Evolutionary conservation across 2,797 vertebrate species (phyloP).

Genomic region (Bufotes viridis): DNA sequence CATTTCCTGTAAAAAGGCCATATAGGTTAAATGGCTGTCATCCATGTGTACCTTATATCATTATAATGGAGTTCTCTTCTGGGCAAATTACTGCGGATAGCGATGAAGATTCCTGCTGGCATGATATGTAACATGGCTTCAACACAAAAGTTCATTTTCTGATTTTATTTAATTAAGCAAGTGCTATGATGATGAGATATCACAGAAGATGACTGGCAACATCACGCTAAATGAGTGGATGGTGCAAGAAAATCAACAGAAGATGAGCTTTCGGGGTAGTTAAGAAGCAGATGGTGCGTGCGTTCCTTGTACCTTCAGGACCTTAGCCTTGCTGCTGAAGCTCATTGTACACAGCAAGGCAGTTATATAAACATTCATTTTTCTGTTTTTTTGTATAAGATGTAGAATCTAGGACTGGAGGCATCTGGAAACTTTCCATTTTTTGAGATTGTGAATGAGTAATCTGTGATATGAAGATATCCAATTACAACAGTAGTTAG

Average conservation of each 20-base stretch:
- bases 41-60: conserved; percentile 51
- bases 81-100: conserved; percentile 29
- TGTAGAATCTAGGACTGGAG: not conserved
- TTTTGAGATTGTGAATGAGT: conserved; percentile 33
- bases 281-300: conserved; percentile 49
- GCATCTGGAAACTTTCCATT: conserved; percentile 36
- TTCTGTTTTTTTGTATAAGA: conserved; percentile 33
- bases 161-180: conserved; percentile 34
- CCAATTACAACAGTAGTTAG: conserved; percentile 43
- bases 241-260: not conserved
- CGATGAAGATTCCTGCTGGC: not conserved
- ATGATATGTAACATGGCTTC: conserved; percentile 8
- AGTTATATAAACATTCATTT: conserved; percentile 23
- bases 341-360: conserved; percentile 17
- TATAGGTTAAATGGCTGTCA: conserved; percentile 47
- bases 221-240: conserved; percentile 27
- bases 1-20: conserved; percentile 38
- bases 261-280: not conserved
- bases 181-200: conserved; percentile 12
- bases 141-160: conserved; percentile 27
- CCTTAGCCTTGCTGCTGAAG: not conserved
- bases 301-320: conserved; percentile 42
- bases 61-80: conserved; percentile 39
- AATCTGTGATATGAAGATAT: conserved; percentile 22
- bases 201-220: conserved; percentile 10